Conservation (phyloP, 2,888 invertebrate genomes). For the Lasioglossum villosulum region DNA sequence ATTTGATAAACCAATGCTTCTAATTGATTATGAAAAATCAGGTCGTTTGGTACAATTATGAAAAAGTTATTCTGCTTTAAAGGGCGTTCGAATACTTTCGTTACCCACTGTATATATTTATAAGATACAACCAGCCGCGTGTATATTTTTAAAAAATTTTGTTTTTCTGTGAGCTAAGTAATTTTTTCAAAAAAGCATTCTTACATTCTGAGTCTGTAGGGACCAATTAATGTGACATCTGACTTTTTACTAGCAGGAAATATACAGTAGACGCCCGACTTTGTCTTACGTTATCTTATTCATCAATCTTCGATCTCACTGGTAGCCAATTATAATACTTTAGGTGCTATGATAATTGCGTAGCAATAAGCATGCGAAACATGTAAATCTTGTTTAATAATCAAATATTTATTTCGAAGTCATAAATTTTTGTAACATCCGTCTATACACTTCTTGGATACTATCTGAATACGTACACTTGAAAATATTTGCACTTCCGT, state of each 20-base stretch:
- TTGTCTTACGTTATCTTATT: not conserved
- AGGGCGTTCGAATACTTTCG: no score
- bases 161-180: not conserved
- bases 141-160: not conserved
- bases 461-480: not conserved
- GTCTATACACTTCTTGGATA: not conserved
- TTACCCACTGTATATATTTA: no score
- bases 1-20: no score
- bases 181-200: not conserved
- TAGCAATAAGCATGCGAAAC: not conserved
- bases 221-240: not conserved
- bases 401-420: conserved; percentile 5
- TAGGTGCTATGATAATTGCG: not conserved
- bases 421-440: not conserved
- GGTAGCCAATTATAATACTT: not conserved
- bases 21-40: no score
- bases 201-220: not conserved
- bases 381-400: conserved; percentile 3
- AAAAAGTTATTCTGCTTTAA: no score
- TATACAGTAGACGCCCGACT: not conserved
- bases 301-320: not conserved
- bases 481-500: not conserved
- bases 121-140: not conserved
- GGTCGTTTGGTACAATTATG: no score
- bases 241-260: not conserved